Conservation (phyloP, 92 coral and sea anemone species). For the Porites cylindrica region DNA sequence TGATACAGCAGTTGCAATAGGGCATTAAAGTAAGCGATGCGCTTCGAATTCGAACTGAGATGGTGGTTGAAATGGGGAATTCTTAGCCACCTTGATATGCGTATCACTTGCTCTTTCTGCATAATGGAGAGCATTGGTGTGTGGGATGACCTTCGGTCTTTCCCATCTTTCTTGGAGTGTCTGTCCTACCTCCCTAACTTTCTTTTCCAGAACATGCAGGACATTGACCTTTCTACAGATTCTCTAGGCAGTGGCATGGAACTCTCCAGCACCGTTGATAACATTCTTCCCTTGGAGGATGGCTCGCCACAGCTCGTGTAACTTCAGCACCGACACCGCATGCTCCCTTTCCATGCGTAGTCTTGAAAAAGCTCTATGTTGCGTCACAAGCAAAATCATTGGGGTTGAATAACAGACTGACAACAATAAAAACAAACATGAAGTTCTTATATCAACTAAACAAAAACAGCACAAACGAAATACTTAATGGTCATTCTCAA, state of each 20-base stretch:
- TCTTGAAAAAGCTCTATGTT: conserved; percentile 61
- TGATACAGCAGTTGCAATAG: background rate
- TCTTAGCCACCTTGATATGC: conserved; percentile 30
- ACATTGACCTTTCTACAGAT: conserved; percentile 32
- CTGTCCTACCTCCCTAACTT: conserved; percentile 34
- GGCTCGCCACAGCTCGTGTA: conserved; percentile 65
- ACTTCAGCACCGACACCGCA: conserved; percentile 57
- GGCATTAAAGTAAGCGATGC: background rate
- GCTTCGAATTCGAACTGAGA: conserved; percentile 10
- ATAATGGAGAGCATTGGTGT: conserved; percentile 27
- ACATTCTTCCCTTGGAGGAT: conserved; percentile 47
- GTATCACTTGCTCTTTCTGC: conserved; percentile 20
- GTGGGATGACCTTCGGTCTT: conserved; percentile 23
- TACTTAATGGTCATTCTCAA: too few species aligned
- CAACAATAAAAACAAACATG: too few species aligned
- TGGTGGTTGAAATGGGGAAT: conserved; percentile 25
- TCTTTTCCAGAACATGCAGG: conserved; percentile 20
- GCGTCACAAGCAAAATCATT: conserved; percentile 54
- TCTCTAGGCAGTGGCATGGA: conserved; percentile 26
- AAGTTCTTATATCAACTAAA: too few species aligned
- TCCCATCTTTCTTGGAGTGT: conserved; percentile 40
- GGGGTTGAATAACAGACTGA: conserved; percentile 24
- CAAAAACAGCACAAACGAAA: too few species aligned
- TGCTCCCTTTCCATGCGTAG: conserved; percentile 74
- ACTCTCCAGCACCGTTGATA: conserved; percentile 50